These are phyloP conservation scores for Podocnemis expansa DNA, from an alignment of 2,113 vertebrate genomes.

Conservation along the genomic window DNA sequence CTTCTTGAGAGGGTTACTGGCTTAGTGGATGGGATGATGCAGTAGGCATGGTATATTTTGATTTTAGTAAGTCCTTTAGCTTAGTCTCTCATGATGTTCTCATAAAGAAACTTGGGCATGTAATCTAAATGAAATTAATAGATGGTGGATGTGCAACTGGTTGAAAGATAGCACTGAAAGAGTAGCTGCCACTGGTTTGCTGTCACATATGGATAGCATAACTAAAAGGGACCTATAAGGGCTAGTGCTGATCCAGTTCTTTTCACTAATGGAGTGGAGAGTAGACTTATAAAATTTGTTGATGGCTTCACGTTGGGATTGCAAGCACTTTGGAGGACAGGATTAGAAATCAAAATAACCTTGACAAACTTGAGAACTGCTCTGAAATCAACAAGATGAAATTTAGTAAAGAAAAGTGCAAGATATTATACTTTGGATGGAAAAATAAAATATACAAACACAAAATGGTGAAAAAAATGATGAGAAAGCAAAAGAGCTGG, in stretches of 20 bases:
- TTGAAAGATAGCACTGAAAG: background rate
- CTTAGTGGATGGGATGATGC: background rate
- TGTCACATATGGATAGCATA: background rate
- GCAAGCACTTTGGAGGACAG: background rate
- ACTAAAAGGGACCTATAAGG: background rate
- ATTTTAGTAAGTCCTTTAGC: background rate
- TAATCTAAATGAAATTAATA: background rate
- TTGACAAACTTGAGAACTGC: background rate
- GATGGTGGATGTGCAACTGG: background rate
- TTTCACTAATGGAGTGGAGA: background rate
- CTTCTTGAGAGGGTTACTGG: background rate
- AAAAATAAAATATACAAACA: background rate
- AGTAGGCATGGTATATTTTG: background rate
- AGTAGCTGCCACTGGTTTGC: background rate
- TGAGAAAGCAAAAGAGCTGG: background rate
- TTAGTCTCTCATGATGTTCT: background rate
- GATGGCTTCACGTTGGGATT: background rate
- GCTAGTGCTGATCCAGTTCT: background rate
- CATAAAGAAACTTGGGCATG: background rate
- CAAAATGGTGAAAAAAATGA: background rate
- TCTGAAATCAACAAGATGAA: background rate
- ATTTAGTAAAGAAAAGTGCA: background rate
- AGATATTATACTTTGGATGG: background rate
- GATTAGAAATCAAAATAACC: background rate
- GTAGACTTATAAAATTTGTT: background rate